Evolutionary conservation across 2,797 vertebrate genomes (phyloP).

Genomic region (Linurgus olivaceus): DNA sequence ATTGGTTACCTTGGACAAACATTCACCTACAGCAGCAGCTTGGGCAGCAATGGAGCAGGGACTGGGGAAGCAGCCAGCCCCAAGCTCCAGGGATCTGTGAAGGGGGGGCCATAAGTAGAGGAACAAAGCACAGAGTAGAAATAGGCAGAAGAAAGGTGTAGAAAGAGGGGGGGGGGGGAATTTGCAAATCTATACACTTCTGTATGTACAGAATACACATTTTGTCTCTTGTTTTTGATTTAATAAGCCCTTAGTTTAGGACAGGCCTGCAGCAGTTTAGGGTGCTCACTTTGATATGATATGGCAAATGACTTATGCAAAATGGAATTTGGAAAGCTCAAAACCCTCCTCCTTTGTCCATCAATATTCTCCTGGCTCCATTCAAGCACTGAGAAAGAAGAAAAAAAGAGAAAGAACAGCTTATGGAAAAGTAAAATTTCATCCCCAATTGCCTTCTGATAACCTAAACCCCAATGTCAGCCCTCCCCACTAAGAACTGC

Average conservation of each 20-base stretch:
- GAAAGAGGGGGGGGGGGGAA: neutral
- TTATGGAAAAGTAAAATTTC: neutral
- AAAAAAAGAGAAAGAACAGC: neutral
- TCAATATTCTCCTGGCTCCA: neutral
- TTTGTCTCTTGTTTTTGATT: neutral
- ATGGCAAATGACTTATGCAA: rapidly evolving
- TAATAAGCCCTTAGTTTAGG: neutral
- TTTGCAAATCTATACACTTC: neutral
- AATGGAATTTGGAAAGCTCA: rapidly evolving
- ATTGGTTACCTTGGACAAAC: neutral
- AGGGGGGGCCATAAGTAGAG: rapidly evolving
- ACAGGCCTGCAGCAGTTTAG: too few relatives aligned
- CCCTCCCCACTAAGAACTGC: neutral
- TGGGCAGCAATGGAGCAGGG: neutral
- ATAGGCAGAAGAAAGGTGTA: rapidly evolving
- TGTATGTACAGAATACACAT: rapidly evolving
- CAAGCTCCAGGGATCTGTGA: neutral
- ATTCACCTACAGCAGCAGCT: neutral
- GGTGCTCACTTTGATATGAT: neutral
- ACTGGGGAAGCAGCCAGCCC: neutral
- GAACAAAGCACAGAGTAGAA: neutral
- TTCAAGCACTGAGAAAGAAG: neutral
- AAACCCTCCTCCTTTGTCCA: neutral
- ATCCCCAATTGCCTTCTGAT: neutral
- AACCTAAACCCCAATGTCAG: neutral